Conservation (phyloP, 1,140 invertebrate genomes). For the Procambarus virginalis region DNA sequence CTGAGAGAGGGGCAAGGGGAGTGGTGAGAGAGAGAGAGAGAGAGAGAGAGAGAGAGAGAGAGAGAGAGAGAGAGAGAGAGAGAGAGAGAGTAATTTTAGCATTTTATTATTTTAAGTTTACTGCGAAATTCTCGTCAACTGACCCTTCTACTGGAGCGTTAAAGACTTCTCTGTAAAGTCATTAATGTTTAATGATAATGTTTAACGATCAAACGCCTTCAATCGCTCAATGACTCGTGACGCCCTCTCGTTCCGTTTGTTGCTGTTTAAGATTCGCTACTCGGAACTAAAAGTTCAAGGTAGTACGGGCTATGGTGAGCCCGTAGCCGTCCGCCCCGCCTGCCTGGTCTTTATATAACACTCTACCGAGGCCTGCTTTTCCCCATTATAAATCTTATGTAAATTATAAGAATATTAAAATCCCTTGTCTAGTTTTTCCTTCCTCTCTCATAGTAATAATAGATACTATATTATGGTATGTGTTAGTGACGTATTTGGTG, state of each 20-base stretch:
- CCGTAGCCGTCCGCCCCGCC: no score
- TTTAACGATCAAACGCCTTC: no score
- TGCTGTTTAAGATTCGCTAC: no score
- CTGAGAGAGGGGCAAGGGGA: neutral
- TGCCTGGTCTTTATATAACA: neutral
- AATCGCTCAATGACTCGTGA: no score
- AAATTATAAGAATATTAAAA: neutral
- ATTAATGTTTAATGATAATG: no score
- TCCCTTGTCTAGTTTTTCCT: neutral
- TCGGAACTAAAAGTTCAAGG: no score
- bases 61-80: neutral
- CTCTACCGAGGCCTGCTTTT: slow-evolving; percentile 26
- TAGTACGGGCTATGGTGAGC: no score
- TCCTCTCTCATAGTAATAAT: neutral
- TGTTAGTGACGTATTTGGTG: neutral
- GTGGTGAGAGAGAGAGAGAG: neutral
- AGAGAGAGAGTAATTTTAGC: neutral
- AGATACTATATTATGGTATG: neutral
- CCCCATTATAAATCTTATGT: slow-evolving; percentile 15
- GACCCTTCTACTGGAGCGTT: no score
- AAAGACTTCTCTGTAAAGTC: no score
- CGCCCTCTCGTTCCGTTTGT: no score
- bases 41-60: neutral
- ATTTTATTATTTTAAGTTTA: no score
- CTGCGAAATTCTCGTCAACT: neutral